These are phyloP conservation scores for Podocnemis expansa DNA, from an alignment of 2,113 vertebrate species.

Conservation along the genomic window DNA sequence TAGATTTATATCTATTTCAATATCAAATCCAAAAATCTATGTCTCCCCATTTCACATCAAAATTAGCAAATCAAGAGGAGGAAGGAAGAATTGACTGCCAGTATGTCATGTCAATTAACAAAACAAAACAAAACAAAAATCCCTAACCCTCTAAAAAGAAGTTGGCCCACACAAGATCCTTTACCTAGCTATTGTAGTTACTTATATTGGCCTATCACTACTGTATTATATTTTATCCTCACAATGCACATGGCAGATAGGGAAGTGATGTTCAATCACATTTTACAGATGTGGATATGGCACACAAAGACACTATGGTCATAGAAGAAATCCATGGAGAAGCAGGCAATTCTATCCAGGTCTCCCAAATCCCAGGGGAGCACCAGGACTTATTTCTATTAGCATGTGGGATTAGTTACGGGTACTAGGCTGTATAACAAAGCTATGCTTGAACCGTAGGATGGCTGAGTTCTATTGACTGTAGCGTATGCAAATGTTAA, in stretches of 20 bases:
- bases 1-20: not conserved
- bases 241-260: not conserved
- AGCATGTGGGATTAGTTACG: not conserved
- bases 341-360: not conserved
- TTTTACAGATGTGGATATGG: not conserved
- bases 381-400: not conserved
- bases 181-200: not conserved
- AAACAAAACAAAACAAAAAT: not conserved
- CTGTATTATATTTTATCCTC: not conserved
- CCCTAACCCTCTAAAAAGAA: not conserved
- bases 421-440: not conserved
- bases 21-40: too few relatives aligned
- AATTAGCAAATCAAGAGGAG: not conserved
- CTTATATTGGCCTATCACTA: not conserved
- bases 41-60: not conserved
- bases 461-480: not conserved
- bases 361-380: not conserved
- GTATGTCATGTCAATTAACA: not conserved
- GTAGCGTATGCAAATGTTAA: rapidly evolving
- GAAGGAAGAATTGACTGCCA: not conserved
- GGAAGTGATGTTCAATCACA: not conserved
- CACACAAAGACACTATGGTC: not conserved
- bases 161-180: not conserved
- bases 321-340: not conserved
- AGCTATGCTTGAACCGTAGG: not conserved